These are phyloP conservation scores for Caenorhabditis doughertyi DNA, from an alignment of 2,888 invertebrate genomes.

Conservation along the genomic window DNA sequence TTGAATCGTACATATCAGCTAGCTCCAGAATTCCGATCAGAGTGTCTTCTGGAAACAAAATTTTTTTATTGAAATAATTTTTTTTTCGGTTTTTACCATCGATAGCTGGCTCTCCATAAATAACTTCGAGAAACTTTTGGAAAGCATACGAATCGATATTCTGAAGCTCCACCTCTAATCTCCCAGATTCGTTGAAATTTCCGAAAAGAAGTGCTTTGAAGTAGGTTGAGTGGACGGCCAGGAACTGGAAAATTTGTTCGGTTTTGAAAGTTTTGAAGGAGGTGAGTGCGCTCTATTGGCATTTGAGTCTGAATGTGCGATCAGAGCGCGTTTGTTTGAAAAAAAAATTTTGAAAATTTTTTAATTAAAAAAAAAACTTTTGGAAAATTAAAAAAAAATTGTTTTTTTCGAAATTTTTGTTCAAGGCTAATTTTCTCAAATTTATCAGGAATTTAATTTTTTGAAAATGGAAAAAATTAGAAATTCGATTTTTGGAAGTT, in stretches of 20 bases:
- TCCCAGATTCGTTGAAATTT: neutral
- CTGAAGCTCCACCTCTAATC: neutral
- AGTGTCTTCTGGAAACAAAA: neutral
- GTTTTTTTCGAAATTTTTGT: no score
- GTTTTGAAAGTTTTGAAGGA: no score
- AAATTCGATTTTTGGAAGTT: no score
- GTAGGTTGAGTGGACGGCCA: neutral
- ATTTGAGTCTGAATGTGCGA: no score
- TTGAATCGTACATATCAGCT: neutral
- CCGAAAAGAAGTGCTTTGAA: neutral
- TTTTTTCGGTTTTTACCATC: neutral
- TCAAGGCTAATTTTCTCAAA: no score
- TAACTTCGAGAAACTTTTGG: conserved; percentile 1
- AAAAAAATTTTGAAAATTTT: no score
- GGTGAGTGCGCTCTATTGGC: no score
- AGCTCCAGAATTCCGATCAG: neutral
- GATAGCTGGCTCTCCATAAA: neutral
- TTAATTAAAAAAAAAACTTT: no score
- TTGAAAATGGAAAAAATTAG: no score
- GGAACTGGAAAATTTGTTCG: neutral
- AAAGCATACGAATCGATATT: neutral
- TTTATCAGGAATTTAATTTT: no score
- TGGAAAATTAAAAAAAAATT: no score
- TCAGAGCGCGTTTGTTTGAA: no score
- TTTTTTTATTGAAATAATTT: neutral